phyloP scores from a whole-genome alignment of 2,888 invertebrate species.

The Pyrrhosoma nymphula region DNA sequence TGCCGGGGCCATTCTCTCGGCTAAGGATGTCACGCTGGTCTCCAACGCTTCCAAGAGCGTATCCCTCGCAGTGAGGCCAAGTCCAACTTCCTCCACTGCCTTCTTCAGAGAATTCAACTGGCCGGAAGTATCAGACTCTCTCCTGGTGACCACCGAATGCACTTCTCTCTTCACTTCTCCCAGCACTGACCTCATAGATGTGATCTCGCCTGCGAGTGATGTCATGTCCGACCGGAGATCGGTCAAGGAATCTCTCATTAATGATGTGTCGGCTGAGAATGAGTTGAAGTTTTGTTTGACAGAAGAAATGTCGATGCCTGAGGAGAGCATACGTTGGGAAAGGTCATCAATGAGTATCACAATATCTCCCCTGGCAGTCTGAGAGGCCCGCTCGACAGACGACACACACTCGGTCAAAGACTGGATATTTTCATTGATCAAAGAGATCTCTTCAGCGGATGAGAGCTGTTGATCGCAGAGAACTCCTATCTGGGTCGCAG shows the following conservation, averaged over 20 bases:
- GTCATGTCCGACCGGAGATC: neutral
- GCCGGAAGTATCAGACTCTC: too few relatives aligned
- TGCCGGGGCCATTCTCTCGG: too few relatives aligned
- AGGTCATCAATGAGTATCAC: too few relatives aligned
- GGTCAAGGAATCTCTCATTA: neutral
- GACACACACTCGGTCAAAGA: too few relatives aligned
- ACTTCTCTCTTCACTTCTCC: neutral
- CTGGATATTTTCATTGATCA: neutral
- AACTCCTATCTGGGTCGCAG: neutral
- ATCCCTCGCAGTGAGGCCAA: too few relatives aligned
- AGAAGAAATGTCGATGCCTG: neutral
- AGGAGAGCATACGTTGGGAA: too few relatives aligned
- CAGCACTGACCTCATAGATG: neutral
- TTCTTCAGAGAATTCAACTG: too few relatives aligned
- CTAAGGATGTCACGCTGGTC: too few relatives aligned
- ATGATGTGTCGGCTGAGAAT: neutral
- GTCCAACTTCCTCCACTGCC: too few relatives aligned
- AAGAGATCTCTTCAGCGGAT: neutral
- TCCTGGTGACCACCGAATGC: neutral
- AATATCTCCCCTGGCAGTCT: too few relatives aligned
- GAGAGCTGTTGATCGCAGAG: neutral
- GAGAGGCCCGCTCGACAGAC: too few relatives aligned
- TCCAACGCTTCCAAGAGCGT: too few relatives aligned
- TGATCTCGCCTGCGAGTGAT: neutral
- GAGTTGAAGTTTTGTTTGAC: neutral